phyloP scores from a whole-genome alignment of 2,113 vertebrate genomes.

The Ictalurus furcatus region DNA sequence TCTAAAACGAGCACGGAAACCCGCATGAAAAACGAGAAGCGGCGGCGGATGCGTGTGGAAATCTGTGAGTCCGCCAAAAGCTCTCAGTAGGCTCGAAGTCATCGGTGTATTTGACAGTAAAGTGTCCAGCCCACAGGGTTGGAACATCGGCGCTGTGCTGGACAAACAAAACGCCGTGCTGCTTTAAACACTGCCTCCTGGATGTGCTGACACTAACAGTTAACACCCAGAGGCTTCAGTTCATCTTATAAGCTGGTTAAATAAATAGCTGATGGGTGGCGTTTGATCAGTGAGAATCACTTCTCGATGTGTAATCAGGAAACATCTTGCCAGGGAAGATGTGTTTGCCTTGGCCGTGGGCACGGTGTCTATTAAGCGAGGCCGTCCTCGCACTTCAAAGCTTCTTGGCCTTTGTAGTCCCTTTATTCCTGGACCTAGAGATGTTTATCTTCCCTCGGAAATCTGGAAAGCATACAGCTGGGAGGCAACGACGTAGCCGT shows the following conservation, averaged over 20 bases:
- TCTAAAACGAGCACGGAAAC: conserved; percentile 10
- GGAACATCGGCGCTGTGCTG: background rate
- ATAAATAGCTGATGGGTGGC: conserved; percentile 60
- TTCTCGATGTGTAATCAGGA: conserved; percentile 61
- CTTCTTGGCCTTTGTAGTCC: conserved; percentile 66
- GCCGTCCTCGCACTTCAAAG: conserved; percentile 79
- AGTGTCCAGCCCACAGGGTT: background rate
- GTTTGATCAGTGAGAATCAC: conserved; percentile 58
- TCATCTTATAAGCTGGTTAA: conserved; percentile 48
- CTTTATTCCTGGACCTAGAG: conserved; percentile 66
- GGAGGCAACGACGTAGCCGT: conserved; percentile 68
- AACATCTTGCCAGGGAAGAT: conserved; percentile 65
- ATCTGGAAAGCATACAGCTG: conserved; percentile 74
- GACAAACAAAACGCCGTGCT: conserved; percentile 32
- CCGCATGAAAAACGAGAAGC: conserved; percentile 2
- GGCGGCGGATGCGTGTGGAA: background rate
- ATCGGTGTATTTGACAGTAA: background rate
- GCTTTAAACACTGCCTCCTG: conserved; percentile 28
- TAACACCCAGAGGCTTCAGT: conserved; percentile 41
- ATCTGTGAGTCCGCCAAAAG: background rate
- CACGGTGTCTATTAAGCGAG: conserved; percentile 71
- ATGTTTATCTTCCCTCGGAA: conserved; percentile 78
- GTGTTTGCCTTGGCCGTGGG: conserved; percentile 79
- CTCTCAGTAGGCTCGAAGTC: background rate
- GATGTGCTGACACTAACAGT: conserved; percentile 37